These are phyloP conservation scores for Mohoua ochrocephala DNA, from an alignment of 2,113 vertebrate species.

Conservation along the genomic window DNA sequence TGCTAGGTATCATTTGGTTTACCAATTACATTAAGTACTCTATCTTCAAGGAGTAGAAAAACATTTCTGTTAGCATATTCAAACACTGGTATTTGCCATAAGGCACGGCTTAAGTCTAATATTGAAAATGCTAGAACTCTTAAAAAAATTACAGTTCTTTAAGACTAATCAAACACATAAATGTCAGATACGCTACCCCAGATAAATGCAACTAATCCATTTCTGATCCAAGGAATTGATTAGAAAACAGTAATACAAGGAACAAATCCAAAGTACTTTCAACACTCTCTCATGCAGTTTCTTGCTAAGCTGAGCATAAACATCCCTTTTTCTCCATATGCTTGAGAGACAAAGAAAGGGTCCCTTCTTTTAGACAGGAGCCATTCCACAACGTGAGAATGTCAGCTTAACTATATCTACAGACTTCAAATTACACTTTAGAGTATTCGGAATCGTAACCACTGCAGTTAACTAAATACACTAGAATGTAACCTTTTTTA, in stretches of 20 bases:
- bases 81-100: background rate
- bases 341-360: background rate
- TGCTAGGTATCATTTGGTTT: constrained; percentile 37
- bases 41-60: constrained; percentile 17
- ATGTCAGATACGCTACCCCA: background rate
- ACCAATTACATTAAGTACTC: constrained; percentile 10
- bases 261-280: background rate
- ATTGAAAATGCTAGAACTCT: background rate
- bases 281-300: background rate
- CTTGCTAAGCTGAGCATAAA: background rate
- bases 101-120: background rate
- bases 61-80: constrained; percentile 5
- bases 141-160: background rate
- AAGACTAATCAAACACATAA: background rate
- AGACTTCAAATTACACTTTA: background rate
- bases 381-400: background rate
- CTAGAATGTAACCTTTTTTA: background rate
- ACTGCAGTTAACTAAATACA: background rate
- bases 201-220: background rate
- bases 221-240: background rate
- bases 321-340: background rate
- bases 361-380: background rate
- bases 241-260: background rate
- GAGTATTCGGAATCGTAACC: background rate
- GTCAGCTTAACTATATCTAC: background rate